Evolutionary conservation across 2,888 invertebrate species (phyloP), one percentile per base, ranked within the genome.

Genomic region (Salticus scenicus): DNA sequence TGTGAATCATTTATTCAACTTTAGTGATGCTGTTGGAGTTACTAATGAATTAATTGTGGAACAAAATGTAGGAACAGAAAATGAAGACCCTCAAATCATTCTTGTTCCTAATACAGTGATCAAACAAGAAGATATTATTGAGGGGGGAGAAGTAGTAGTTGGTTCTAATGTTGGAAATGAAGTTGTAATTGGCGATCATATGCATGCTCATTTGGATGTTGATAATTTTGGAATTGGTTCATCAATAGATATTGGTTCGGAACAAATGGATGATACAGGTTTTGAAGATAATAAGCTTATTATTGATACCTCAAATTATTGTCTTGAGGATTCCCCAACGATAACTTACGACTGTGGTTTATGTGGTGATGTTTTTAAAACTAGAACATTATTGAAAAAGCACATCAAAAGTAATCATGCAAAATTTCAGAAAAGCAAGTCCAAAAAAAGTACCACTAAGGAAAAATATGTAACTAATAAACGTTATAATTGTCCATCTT

Each of bases 261-360:
- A 86, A 42, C 78, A 77, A 5, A 79, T 82, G 8, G 87, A 87
- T 28, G 89, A 88, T 33, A 77, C 82, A 12, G 72, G 69, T 24
- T 81, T 85, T 37, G 88, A 86, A 30, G 88, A 88, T 70, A 74
- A 88, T 0, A 83, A 78, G 33, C 83, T 89, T 28, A 75, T 89
- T 42, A 89, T 89, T 41, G 89, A 89, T 67, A 88, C 88, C 5
- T 72, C 76, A 28, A 81, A 87, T 27, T 84, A 88, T 71, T 69
- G 69, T 30, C 63, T 87, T 10, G 88, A 87, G 12, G 82, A 67
- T 5, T 33, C 79, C 14, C 14, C 70, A 24, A 33, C 31, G 33
- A 20, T 86, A 24, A 91, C 91, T 27, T 92, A 91, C 88, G 91
- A 92, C 42, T 92, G 92, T 82, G 91, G 91, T 20, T 91, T 91